A percentile compares a stretch with the other conserved stretches of the same genome.
phyloP scores from a whole-genome alignment of 2,888 invertebrate genomes.

The Synergus japonicus region DNA sequence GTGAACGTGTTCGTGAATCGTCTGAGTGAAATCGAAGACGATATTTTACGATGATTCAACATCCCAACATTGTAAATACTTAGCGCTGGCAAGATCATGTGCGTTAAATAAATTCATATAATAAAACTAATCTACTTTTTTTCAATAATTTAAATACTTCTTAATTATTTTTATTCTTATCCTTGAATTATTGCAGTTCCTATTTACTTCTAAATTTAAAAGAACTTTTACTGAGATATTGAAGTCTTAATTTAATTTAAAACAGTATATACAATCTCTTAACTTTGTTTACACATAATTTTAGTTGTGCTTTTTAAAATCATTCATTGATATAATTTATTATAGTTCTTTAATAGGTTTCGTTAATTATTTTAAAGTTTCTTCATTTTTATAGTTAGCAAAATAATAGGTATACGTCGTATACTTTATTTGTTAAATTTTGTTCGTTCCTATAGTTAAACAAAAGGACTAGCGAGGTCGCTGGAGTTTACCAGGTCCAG shows the following conservation, averaged over 20 bases:
- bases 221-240: too few species aligned
- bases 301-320: too few species aligned
- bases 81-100: constrained; percentile 7
- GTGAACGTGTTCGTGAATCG: neutral
- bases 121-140: constrained; percentile 10
- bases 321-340: too few species aligned
- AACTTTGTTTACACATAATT: too few species aligned
- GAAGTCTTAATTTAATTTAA: too few species aligned
- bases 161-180: neutral
- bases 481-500: neutral
- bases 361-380: too few species aligned
- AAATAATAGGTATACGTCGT: too few species aligned
- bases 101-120: constrained; percentile 36
- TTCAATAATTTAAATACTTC: neutral
- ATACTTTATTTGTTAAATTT: too few species aligned
- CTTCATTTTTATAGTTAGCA: too few species aligned
- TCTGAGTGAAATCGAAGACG: neutral
- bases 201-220: too few species aligned
- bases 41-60: neutral
- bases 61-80: constrained; percentile 29
- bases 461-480: neutral
- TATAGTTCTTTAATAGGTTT: too few species aligned
- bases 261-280: too few species aligned
- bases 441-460: neutral
- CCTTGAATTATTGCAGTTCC: neutral